These are phyloP conservation scores for Hyposoter didymator DNA, from an alignment of 2,888 invertebrate species.

Conservation along the genomic window DNA sequence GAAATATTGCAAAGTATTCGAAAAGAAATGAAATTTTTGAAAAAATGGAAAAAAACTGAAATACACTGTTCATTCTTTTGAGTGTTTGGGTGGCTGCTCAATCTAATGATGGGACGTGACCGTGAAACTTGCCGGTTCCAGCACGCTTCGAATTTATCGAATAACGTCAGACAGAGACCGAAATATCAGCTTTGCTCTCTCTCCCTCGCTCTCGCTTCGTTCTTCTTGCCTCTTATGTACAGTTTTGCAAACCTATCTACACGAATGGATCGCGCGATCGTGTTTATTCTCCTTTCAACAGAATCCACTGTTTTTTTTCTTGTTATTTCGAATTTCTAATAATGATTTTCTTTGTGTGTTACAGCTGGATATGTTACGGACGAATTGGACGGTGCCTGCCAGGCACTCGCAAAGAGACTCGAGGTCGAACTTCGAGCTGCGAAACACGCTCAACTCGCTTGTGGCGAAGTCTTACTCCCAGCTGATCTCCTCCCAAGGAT, in stretches of 20 bases:
- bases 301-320: not conserved
- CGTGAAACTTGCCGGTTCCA: conserved; percentile 47
- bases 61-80: not conserved
- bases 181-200: not conserved
- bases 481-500: conserved; percentile 92
- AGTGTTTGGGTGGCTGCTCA: not conserved
- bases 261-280: not conserved
- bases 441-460: conserved; percentile 91
- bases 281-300: not conserved
- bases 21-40: not conserved
- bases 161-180: not conserved
- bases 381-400: conserved; percentile 86
- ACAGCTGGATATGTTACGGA: conserved; percentile 83
- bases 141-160: conserved; percentile 36
- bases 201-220: not conserved
- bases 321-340: conserved; percentile 12
- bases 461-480: conserved; percentile 94
- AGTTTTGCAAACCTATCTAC: not conserved
- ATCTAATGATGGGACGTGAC: conserved; percentile 26
- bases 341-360: conserved; percentile 69
- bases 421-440: conserved; percentile 93
- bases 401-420: conserved; percentile 90
- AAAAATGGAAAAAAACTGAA: not conserved
- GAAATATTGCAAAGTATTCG: not conserved
- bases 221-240: conserved; percentile 8